Percentiles rank a stretch among this genome's conserved stretches.
These are phyloP conservation scores for Thalassaphorura encarpata DNA, from an alignment of 1,140 invertebrate species.

Conservation along the genomic window DNA sequence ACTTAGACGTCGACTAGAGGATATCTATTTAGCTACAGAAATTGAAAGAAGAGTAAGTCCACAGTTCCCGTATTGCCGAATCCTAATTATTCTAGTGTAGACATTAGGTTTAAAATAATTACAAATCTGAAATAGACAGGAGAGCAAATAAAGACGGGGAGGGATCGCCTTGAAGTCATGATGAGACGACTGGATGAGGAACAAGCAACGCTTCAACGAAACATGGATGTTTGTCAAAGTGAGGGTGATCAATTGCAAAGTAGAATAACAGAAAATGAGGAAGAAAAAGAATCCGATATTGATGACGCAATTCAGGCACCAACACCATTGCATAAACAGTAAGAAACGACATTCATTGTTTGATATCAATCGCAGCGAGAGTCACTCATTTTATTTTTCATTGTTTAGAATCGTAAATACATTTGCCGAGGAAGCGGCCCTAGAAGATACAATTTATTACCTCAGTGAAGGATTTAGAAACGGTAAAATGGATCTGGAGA, in stretches of 20 bases:
- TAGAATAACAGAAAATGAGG: conserved; percentile 63
- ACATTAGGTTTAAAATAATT: no score
- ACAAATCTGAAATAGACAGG: no score
- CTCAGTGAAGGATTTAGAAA: conserved; percentile 90
- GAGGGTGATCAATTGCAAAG: conserved; percentile 78
- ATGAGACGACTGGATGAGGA: conserved; percentile 25
- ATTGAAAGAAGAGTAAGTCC: conserved; percentile 23
- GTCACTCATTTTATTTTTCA: background rate
- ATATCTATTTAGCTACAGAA: conserved; percentile 42
- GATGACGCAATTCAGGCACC: conserved; percentile 96
- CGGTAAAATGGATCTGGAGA: conserved; percentile 87
- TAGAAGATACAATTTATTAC: conserved; percentile 97
- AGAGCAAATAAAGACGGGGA: conserved; percentile 23
- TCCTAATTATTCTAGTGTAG: no score
- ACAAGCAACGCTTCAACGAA: conserved; percentile 66
- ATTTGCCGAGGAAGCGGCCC: conserved; percentile 94
- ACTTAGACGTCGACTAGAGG: conserved; percentile 69
- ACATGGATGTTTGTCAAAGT: conserved; percentile 67
- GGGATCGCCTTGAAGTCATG: conserved; percentile 17
- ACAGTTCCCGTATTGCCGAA: no score
- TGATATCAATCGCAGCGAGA: background rate
- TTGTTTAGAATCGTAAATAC: conserved; percentile 71
- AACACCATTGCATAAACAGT: conserved; percentile 92
- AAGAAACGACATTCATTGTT: conserved; percentile 34
- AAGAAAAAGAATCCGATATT: conserved; percentile 67